Base-by-base conservation (phyloP, 2,797 vertebrate genomes). In the Limnodromus scolopaceus region DNA sequence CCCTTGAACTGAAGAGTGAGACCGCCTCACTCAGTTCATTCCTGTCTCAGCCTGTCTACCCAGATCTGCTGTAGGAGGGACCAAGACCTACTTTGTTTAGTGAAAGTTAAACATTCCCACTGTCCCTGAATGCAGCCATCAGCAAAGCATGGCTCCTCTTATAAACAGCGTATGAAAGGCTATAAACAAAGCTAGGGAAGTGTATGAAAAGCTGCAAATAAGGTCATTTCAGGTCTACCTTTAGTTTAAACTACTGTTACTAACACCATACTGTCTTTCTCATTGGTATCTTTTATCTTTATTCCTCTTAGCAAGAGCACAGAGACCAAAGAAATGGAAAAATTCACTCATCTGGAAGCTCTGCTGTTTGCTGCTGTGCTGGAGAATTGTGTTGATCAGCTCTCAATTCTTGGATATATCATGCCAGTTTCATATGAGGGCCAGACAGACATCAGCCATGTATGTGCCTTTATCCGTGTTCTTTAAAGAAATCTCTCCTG, bases 341-440 rank as follows among this genome's bases (percentile, higher is more conserved):
- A 90, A 34, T 55, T 98, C 15, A 94, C 96, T 30, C 76, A 86
- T 55, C 65, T 98, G 76, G 98, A 98, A 55, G 89, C 97, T 65
- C 89, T 99, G 53, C 96, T 97, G 39, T 87, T 98, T 43, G 96
- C 91, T 57, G 96, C 97, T 39, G 96, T 99, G 78, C 97, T 99
- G 94, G 98, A 98, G 89, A 98, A 97, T 54, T 98, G 98, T 78
- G 54, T 87, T 0, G 98, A 98, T 82, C 98, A 99, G 82, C 98
- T 99, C 22, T 92, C 97, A 45, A 97, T 99, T 86, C 92, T 99
- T 15, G 98, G 97, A 60, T 96, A 97, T 49, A 98, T 98, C 93
- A 98, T 98, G 92, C 97, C 97, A 0, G 30, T 94, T 61, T 87
- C 97, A 7, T 83, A 54, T 0, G 92, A 97, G 13, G 95, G 77